Base-by-base conservation (phyloP, 2,888 invertebrate species). In the Amiota mariae region DNA sequence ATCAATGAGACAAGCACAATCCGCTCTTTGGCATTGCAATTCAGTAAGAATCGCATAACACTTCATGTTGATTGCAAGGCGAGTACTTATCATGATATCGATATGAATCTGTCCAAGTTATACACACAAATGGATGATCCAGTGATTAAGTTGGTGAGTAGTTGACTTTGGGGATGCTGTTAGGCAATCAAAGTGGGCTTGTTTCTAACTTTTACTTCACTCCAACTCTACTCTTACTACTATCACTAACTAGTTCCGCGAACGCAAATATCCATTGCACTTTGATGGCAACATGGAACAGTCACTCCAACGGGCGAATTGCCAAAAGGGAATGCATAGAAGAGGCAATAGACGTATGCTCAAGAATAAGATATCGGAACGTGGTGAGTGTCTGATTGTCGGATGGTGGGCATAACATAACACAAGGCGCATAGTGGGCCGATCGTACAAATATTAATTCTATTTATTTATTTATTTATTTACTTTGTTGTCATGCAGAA, bases 121-220 rank as follows among this genome's bases (percentile, higher is more conserved):
- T 90, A 90, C 70, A 85, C 87, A n/a, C 89, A 90, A 81, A 90
- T 90, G 90, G 90, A 90, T 76, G 90, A 90, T 80, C 90, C 90
- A 36, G 85, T 89, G 20, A 87, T 90, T 12, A 90, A 90, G 78
- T 78, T 90, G 82, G 90, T 90, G 76, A 82, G 89, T 82, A 82
- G 89, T 82, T 68, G 47, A 2, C 2, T 57, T 15, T 64, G 64
- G 2, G 3, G 13, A 36, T 13, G 15, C 18, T 47, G 64, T 36
- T 61, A 36, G 36, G 36, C 36, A 36, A 24, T 24, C 20, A 51
- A n/a, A 51, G 54, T 51, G 54, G 54, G 54, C 54, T 51, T 51
- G 54, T 54, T 3, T 2, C n/a, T n/a, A 54, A 59, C 59, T 59
- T 18, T 10, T 57, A 15, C 24, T 57, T 15, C 20, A 20, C 12